Base-by-base conservation (phyloP, 1,140 invertebrate genomes). In the Euura lappo region DNA sequence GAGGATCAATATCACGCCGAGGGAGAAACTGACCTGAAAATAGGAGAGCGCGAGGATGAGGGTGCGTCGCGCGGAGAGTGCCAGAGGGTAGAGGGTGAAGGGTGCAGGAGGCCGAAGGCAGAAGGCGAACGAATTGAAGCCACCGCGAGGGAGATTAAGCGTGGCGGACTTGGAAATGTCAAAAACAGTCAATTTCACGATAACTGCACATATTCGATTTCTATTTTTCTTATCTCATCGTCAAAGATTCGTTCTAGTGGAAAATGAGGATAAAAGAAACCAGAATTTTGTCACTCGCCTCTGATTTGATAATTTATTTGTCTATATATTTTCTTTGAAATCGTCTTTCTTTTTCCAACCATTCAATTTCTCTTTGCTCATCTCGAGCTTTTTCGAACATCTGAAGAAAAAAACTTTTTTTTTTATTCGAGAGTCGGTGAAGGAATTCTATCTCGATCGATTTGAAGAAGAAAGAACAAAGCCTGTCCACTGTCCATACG, bases 1-100 rank as follows among this genome's bases (percentile, higher is more conserved):
- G 78, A 84, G 84, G 83, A 85, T 85, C 84, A 85, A 85, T 85
- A 85, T 85, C 83, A 83, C 75, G 78, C 76, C 76, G 78, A 80
- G 83, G 79, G 81, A 60, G 80, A 83, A 75, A 80, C 76, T 72
- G 75, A 75, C 76, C 79, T 77, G 79, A 81, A 76, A 81, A 81
- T 81, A 78, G 77, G 75, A 79, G 51, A n/a, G 51, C 11, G 28
- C 28, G 28, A 28, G 28, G 28, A 28, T 28, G 51, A n/a, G 51
- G 6, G 51, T 8, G 51, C 51, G 51, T 60, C 51, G 51, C 51
- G 51, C 13, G 51, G 4, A 8, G 28, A 28, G 28, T 28, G 10
- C 4, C 0, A 8, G 51, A n/a, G 28, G 28, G 28, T 28, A 28
- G 28, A n/a, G 51, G 28, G 28, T 28, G 28, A 28, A 28, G 28